phyloP scores from a whole-genome alignment of 1,140 invertebrate species.

The Drosophila willistoni region DNA sequence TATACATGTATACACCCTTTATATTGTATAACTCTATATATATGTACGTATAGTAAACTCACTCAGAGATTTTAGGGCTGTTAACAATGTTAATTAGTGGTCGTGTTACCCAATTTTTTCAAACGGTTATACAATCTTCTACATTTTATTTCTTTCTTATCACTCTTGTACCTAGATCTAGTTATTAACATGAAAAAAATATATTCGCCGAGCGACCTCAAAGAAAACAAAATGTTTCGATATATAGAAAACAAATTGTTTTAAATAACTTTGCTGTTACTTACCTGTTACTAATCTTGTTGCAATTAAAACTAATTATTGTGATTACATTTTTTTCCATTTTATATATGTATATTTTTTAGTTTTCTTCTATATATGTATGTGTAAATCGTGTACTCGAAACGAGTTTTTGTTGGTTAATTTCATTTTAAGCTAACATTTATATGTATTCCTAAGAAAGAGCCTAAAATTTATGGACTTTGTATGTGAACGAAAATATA shows the following conservation, averaged over 20 bases:
- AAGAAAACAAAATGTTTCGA: constrained; percentile 33
- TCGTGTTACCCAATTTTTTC: constrained; percentile 60
- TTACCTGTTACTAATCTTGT: constrained; percentile 13
- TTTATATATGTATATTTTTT: constrained; percentile 1
- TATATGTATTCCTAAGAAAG: constrained; percentile 11
- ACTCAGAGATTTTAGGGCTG: constrained; percentile 79
- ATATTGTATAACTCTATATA: constrained; percentile 34
- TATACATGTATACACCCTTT: constrained; percentile 36
- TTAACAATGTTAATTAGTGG: constrained; percentile 72
- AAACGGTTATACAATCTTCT: constrained; percentile 34
- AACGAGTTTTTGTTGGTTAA: constrained; percentile 10
- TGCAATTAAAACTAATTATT: constrained; percentile 8
- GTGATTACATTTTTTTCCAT: constrained; percentile 8
- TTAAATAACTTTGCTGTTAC: constrained; percentile 10
- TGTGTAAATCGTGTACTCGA: not conserved
- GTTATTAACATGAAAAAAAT: constrained; percentile 41
- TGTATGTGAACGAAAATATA: constrained; percentile 8
- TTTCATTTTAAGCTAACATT: constrained; percentile 14
- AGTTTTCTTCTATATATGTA: not conserved
- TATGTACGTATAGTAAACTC: constrained; percentile 55
- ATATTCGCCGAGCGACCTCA: constrained; percentile 56
- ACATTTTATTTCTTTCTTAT: constrained; percentile 30
- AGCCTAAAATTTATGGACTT: constrained; percentile 10
- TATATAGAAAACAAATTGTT: constrained; percentile 16
- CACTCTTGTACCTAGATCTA: constrained; percentile 46